Conservation (phyloP, 2,113 vertebrate species). For the Turnix velox region DNA sequence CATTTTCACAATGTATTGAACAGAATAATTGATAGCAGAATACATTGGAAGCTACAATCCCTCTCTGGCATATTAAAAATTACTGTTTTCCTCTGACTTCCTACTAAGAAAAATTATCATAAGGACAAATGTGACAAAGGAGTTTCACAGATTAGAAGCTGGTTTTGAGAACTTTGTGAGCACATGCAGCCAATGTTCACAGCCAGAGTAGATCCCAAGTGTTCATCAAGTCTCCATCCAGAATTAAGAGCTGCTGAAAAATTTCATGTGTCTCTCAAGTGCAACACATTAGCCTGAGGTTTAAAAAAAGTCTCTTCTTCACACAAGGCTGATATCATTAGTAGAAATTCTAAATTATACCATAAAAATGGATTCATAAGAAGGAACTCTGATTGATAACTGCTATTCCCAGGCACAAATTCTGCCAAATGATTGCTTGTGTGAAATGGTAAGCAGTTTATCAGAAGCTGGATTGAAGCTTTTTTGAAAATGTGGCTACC, state of each 20-base stretch:
- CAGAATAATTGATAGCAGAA: neutral
- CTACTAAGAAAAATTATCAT: neutral
- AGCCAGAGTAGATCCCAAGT: neutral
- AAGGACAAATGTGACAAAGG: neutral
- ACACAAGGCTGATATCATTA: neutral
- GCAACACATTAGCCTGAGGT: neutral
- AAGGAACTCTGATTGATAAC: neutral
- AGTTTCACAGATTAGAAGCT: neutral
- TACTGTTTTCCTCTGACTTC: neutral
- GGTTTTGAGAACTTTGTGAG: neutral
- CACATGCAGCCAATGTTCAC: neutral
- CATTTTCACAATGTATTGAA: neutral
- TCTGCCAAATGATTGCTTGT: neutral
- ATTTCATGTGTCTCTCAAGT: neutral
- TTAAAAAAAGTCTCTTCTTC: neutral
- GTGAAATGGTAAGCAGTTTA: neutral
- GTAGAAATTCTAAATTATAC: neutral
- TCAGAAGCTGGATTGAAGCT: slow-evolving; percentile 11
- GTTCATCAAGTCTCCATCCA: neutral
- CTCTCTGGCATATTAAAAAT: neutral
- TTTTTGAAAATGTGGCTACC: slow-evolving; percentile 19
- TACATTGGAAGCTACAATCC: neutral
- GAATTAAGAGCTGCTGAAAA: neutral
- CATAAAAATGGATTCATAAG: neutral
- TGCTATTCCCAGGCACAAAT: neutral